Base-by-base conservation (phyloP, 2,797 vertebrate genomes). In the Phrynocephalus guinanensis region DNA sequence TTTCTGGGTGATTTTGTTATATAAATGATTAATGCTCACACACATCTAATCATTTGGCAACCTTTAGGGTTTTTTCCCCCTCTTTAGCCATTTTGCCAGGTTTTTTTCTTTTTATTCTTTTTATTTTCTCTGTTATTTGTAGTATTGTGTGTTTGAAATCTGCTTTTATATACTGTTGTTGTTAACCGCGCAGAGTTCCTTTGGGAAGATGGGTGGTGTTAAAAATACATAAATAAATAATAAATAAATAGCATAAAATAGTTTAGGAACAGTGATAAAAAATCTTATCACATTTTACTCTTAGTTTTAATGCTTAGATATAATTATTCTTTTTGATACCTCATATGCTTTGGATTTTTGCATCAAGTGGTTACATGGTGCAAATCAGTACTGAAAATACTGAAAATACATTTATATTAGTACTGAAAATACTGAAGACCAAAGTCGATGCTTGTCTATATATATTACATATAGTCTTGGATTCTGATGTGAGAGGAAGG, bases 41-140 rank as follows among this genome's bases (percentile, higher is more conserved):
- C 86, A 63, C 44, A 70, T 28, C 44, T 90, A 66, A 90, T 91
- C 70, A 87, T 38, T 38, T 38, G 38, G 38, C 38, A 38, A 38
- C 38, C 38, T 38, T 38, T 38, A 38, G 38, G 38, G 38, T 38
- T 38, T 38, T 38, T 3, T 3, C 38, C 3, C 3, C 3, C 38
- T 38, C 38, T 38, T 38, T 38, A 38, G 38, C 38, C 38, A 38
- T 38, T 38, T 38, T 38, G 38, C 38, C 38, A 38, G 33, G 3
- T 38, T 38, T 38, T 38, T 38, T 38, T 38, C 2, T 3, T 38
- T 38, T 38, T 38, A 2, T 38, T 38, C 38, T 38, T 38, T 38
- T 38, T 38, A 2, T 38, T 38, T 38, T 38, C 38, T 38, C 38
- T 38, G 38, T 38, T 38, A 38, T 38, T 3, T 38, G 38, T 38